Evolutionary conservation across 1,140 invertebrate genomes (phyloP).

Genomic region (Eupristina koningsbergeri): DNA sequence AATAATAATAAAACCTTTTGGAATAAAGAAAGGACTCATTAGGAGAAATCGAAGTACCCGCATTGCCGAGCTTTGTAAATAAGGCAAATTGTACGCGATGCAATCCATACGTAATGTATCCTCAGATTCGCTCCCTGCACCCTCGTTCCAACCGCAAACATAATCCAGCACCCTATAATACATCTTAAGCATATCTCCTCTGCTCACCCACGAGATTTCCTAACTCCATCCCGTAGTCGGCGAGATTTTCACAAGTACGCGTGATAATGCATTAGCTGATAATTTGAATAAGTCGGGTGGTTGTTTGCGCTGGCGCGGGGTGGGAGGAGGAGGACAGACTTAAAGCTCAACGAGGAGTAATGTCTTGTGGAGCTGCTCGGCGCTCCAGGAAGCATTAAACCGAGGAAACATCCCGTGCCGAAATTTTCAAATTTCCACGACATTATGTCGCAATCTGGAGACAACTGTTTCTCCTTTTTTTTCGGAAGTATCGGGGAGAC

Average conservation of each 20-base stretch:
- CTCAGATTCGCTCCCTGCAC: not conserved
- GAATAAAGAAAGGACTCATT: not conserved
- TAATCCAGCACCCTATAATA: not conserved
- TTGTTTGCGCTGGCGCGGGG: not conserved
- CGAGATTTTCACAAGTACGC: not conserved
- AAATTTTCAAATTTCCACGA: not conserved
- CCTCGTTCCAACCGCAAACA: not conserved
- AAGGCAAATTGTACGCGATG: conserved; percentile 1
- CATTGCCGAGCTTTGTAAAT: not conserved
- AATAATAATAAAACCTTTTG: not conserved
- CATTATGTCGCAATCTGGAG: not conserved
- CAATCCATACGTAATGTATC: conserved; percentile 13
- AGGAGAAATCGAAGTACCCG: not conserved
- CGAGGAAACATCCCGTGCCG: not conserved
- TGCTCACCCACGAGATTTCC: not conserved
- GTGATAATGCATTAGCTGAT: not conserved
- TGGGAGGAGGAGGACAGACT: too few species aligned
- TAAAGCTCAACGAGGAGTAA: not conserved
- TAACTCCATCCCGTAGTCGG: not conserved
- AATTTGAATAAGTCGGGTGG: not conserved
- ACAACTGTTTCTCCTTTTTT: too few species aligned
- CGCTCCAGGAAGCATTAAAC: not conserved
- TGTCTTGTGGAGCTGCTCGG: not conserved
- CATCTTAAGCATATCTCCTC: conserved; percentile 1
- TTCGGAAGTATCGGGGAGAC: too few species aligned